A percentile compares a stretch with the other conserved stretches of the same genome.
phyloP scores from a whole-genome alignment of 2,113 vertebrate genomes.

The Pluvianellus socialis region DNA sequence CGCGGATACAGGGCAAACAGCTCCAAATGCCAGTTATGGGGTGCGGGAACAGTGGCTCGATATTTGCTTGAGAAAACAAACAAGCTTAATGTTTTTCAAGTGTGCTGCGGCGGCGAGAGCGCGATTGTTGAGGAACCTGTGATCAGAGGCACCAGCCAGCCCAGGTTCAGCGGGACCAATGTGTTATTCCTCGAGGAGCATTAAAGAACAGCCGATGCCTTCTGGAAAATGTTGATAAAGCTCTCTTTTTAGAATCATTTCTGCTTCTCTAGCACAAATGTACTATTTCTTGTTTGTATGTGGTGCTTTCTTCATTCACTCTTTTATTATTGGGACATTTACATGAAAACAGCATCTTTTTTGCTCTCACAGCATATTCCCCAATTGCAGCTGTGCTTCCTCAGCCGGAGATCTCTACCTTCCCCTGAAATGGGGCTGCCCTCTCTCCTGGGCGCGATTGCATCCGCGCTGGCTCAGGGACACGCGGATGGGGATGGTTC shows the following conservation, averaged over 20 bases:
- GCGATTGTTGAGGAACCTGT: not conserved
- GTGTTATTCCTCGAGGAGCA: not conserved
- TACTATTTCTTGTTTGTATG: not conserved
- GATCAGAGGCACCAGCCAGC: conserved; percentile 26
- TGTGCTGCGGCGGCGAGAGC: fast-evolving
- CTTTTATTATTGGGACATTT: conserved; percentile 16
- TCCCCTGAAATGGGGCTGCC: not conserved
- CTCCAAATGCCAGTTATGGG: not conserved
- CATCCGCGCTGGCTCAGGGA: fast-evolving
- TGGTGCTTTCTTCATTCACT: conserved; percentile 20
- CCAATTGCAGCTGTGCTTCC: not conserved
- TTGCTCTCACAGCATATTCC: conserved; percentile 15
- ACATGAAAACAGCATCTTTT: conserved; percentile 19
- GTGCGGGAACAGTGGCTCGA: not conserved
- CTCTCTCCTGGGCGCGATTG: not conserved
- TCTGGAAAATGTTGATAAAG: conserved; percentile 56
- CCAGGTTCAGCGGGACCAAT: not conserved
- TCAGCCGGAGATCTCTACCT: not conserved
- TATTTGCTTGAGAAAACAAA: not conserved
- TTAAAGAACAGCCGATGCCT: conserved; percentile 3
- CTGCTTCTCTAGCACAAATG: conserved; percentile 49
- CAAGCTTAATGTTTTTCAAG: not conserved
- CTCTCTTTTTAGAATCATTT: conserved; percentile 31
- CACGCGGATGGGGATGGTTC: fast-evolving
- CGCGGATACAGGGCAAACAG: not conserved